Conservation (phyloP, 2,797 vertebrate species). For the Tokudaia muenninki region DNA sequence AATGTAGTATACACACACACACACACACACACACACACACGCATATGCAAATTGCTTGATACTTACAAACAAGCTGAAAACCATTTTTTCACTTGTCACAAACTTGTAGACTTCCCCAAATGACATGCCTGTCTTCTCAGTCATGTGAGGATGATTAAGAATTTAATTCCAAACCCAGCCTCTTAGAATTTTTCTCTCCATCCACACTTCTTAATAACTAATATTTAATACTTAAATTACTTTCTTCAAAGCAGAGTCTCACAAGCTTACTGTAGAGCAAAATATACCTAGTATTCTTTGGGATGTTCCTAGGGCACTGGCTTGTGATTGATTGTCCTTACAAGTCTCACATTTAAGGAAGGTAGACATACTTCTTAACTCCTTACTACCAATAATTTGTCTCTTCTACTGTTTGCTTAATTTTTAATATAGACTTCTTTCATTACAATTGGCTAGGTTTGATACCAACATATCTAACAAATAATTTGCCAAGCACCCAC, state of each 20-base stretch:
- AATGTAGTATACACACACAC: not conserved
- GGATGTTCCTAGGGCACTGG: not conserved
- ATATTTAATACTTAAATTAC: not conserved
- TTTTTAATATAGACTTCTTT: constrained; percentile 57
- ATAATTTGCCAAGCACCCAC: not conserved
- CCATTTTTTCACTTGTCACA: constrained; percentile 14
- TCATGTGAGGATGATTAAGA: not conserved
- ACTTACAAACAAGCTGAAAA: not conserved
- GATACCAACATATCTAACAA: not conserved
- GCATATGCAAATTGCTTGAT: not conserved
- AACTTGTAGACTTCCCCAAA: not conserved
- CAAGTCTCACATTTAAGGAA: constrained; percentile 57
- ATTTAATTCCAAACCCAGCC: constrained; percentile 2
- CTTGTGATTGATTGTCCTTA: constrained; percentile 40
- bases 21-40: not conserved
- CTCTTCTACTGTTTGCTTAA: constrained; percentile 39
- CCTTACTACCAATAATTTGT: constrained; percentile 40
- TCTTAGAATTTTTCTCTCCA: not conserved
- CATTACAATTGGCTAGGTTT: constrained; percentile 31
- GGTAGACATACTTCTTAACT: not conserved
- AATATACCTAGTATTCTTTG: constrained; percentile 30
- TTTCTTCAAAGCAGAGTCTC: constrained; percentile 34
- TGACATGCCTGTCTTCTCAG: not conserved
- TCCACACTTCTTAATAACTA: not conserved
- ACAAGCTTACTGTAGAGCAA: not conserved